Conservation (phyloP, 1,140 invertebrate genomes). For the Drosophila truncata region DNA sequence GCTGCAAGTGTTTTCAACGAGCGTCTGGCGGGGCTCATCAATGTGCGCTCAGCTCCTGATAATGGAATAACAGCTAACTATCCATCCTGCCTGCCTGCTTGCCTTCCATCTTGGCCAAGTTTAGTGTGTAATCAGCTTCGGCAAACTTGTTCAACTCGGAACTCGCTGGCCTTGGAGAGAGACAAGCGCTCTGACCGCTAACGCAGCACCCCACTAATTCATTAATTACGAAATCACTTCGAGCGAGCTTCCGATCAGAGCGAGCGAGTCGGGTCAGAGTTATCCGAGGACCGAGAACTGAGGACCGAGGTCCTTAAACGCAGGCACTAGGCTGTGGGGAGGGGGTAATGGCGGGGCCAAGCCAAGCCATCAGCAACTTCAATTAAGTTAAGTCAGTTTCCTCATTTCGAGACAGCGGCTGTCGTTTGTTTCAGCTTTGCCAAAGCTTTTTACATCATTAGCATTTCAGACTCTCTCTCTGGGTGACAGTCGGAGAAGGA, state of each 20-base stretch:
- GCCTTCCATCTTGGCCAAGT: slow-evolving; percentile 19
- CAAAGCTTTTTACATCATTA: slow-evolving; percentile 81
- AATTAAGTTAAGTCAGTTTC: slow-evolving; percentile 84
- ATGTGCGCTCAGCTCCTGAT: slow-evolving; percentile 26
- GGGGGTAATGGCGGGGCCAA: slow-evolving; percentile 13
- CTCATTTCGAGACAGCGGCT: slow-evolving; percentile 76
- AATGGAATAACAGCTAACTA: slow-evolving; percentile 27
- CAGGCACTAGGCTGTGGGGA: slow-evolving; percentile 10
- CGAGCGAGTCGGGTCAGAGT: slow-evolving; percentile 5
- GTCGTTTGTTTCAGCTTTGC: slow-evolving; percentile 79
- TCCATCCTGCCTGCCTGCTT: neutral
- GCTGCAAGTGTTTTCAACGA: slow-evolving; percentile 41
- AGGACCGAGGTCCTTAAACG: slow-evolving; percentile 62
- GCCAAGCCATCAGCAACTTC: slow-evolving; percentile 72
- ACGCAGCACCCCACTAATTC: slow-evolving; percentile 60
- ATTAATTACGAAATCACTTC: slow-evolving; percentile 82
- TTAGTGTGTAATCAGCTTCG: slow-evolving; percentile 48
- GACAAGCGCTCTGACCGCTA: slow-evolving; percentile 59
- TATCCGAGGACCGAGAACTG: slow-evolving; percentile 32
- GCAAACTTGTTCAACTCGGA: slow-evolving; percentile 34
- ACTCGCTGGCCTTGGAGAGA: neutral
- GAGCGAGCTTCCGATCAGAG: slow-evolving; percentile 73
- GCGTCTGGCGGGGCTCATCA: slow-evolving; percentile 19
- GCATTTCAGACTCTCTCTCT: slow-evolving; percentile 64
- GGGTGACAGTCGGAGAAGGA: slow-evolving; percentile 30